Evolutionary conservation across 2,888 invertebrate species (phyloP), one percentile per base, ranked within the genome.

Genomic region (Agrilus cyanescens): DNA sequence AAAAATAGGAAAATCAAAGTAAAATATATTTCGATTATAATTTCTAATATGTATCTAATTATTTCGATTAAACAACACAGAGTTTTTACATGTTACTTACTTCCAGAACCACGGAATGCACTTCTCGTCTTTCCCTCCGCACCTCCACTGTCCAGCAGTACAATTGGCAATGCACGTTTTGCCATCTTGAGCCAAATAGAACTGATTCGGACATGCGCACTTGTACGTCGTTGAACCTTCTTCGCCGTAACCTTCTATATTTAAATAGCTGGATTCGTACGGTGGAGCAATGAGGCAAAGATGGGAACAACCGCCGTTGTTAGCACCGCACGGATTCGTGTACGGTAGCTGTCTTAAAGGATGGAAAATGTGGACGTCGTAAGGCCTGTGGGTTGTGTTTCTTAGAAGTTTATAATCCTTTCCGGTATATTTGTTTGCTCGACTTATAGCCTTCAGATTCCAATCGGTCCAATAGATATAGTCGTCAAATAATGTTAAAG

Each of bases 391-490:
- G 0, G 95, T 95, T 0, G 91, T 90, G 56, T 94, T 95, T 40
- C 91, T 69, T 2, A 96, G 68, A 2, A 85, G 68, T 38, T 73
- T 76, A 41, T 85, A 69, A 53, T 85, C 78, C 50, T 76, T 75
- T 18, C 88, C 88, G 1, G 85, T 86, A 64, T 89, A 94, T 65
- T 97, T 98, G 58, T 94, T 84, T 0, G 95, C 94, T 53, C 83
- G 78, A 51, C 85, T 80, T 41, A 98, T 86, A 0, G 87, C 87
- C 63, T 94, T 94, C 38, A 91, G 68, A 63, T 97, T 97, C 97
- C 98, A 98, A 63, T 98, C 98, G 1, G 95, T 91, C 95, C 96
- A 98, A 68, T 85, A 98, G 14, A 89, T 75, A 54, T 75, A 82
- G 57, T 96, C 94, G 58, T 96, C 97, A 62, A 98, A 96, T 0